phyloP scores from a whole-genome alignment of 2,888 invertebrate genomes.

The Eilema depressum region DNA sequence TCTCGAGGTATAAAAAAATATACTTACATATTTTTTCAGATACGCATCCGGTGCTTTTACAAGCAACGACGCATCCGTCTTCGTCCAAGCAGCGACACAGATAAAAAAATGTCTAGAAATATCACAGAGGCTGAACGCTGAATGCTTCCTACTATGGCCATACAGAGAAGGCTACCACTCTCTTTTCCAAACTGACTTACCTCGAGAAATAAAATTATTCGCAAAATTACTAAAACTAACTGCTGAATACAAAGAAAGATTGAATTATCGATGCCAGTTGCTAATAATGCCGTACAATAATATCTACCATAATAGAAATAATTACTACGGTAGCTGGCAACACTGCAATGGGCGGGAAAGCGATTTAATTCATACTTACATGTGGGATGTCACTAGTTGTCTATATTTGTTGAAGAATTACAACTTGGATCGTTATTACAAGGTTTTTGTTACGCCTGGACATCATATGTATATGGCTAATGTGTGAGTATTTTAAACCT shows the following conservation, averaged over 20 bases:
- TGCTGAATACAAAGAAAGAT: constrained; percentile 88
- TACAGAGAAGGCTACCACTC: constrained; percentile 87
- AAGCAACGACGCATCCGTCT: constrained; percentile 86
- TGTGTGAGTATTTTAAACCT: constrained; percentile 86
- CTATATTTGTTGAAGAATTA: constrained; percentile 88
- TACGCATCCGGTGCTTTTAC: constrained; percentile 88
- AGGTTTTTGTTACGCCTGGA: constrained; percentile 88
- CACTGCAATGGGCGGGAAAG: constrained; percentile 57
- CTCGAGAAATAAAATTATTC: constrained; percentile 87
- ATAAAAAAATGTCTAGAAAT: constrained; percentile 88
- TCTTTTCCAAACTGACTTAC: constrained; percentile 87
- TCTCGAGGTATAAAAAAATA: no score
- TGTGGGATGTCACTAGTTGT: constrained; percentile 89
- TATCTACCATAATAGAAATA: constrained; percentile 47
- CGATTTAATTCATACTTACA: constrained; percentile 85
- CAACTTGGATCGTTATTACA: constrained; percentile 88
- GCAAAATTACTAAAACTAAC: constrained; percentile 88
- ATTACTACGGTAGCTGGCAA: constrained; percentile 54
- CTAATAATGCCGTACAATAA: constrained; percentile 84
- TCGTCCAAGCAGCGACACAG: constrained; percentile 87
- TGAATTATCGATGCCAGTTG: constrained; percentile 82
- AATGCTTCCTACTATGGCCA: constrained; percentile 89
- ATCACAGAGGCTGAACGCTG: constrained; percentile 87
- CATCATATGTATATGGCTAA: constrained; percentile 88
- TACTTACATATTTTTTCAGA: constrained; percentile 63